Evolutionary conservation across 2,888 invertebrate genomes (phyloP).

Genomic region (Tanytarsus gracilentus): DNA sequence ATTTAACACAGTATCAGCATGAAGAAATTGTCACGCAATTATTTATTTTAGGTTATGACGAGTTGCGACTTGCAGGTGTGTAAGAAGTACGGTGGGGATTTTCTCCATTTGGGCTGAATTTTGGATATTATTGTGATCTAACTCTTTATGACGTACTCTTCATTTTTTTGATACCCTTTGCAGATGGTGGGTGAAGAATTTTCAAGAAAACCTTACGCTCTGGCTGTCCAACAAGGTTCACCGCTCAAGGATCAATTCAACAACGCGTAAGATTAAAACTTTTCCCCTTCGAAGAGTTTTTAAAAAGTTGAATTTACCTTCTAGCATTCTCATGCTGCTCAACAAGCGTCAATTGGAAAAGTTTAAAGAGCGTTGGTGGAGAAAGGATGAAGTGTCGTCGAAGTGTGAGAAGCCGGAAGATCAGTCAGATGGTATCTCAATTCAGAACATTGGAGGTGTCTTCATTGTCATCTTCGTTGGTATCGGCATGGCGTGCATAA

Average conservation of each 20-base stretch:
- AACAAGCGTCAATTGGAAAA: constrained; percentile 88
- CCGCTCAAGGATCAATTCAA: constrained; percentile 90
- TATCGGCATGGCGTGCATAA: constrained; percentile 82
- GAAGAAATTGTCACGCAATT: not conserved
- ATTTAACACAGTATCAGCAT: not conserved
- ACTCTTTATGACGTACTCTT: too few relatives aligned
- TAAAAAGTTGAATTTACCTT: constrained; percentile 32
- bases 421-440: constrained; percentile 94
- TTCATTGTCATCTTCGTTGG: constrained; percentile 97
- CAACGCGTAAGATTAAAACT: constrained; percentile 64
- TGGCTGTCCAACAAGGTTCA: constrained; percentile 94
- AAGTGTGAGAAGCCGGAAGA: constrained; percentile 81
- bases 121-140: too few relatives aligned
- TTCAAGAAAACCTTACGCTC: constrained; percentile 92
- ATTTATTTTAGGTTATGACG: constrained; percentile 45
- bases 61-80: constrained; percentile 57
- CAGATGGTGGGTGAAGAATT: constrained; percentile 94
- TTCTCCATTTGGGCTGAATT: too few relatives aligned
- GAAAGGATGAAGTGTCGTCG: constrained; percentile 65
- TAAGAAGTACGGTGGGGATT: too few relatives aligned
- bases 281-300: not conserved
- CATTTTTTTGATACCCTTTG: too few relatives aligned
- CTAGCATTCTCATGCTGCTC: constrained; percentile 81
- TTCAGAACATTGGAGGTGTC: constrained; percentile 95
- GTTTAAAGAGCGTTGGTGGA: constrained; percentile 96